Evolutionary conservation across 2,113 vertebrate genomes (phyloP).

Genomic region (Plotosus lineatus): DNA sequence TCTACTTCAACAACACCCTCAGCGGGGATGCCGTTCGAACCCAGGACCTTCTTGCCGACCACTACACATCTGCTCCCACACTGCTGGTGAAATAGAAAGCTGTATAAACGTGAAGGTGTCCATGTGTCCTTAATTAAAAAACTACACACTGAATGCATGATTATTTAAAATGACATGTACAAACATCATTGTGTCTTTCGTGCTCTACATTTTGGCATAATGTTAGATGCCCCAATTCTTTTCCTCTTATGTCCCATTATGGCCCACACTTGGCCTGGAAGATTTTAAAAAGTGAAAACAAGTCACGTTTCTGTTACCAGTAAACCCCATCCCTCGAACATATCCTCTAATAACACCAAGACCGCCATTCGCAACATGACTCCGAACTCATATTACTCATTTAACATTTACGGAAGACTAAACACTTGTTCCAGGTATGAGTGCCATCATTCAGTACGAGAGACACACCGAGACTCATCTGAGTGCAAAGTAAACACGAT

Average conservation of each 20-base stretch:
- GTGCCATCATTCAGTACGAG: conserved; percentile 10
- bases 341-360: background rate
- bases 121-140: background rate
- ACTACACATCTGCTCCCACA: background rate
- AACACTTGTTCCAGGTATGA: conserved; percentile 3
- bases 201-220: background rate
- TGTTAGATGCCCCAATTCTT: background rate
- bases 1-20: too few relatives aligned
- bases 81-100: background rate
- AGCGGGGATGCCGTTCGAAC: too few relatives aligned
- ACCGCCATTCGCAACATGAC: background rate
- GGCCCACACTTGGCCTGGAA: background rate
- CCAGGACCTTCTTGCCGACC: too few relatives aligned
- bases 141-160: background rate
- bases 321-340: background rate
- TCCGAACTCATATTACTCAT: background rate
- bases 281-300: background rate
- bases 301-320: background rate
- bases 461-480: background rate
- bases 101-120: background rate
- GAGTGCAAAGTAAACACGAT: conserved; percentile 1
- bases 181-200: background rate
- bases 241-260: background rate
- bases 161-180: background rate
- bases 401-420: background rate